Percentiles rank a stretch among this genome's conserved stretches.
phyloP scores from a whole-genome alignment of 2,888 invertebrate species.

The Parasteatoda lunata region DNA sequence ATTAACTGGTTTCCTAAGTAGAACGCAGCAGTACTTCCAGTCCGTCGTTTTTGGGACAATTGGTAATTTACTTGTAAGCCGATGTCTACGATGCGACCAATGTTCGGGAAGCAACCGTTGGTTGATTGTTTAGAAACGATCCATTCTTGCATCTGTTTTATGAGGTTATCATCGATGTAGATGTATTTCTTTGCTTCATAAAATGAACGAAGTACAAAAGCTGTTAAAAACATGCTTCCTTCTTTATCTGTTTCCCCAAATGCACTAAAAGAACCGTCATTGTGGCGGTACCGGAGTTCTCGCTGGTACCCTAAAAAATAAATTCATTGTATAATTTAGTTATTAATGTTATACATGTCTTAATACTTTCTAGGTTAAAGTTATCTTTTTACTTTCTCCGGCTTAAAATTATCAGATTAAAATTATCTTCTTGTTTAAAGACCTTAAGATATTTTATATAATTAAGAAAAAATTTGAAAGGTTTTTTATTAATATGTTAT shows the following conservation, averaged over 20 bases:
- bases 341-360: neutral
- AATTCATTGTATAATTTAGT: neutral
- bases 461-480: no score
- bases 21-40: no score
- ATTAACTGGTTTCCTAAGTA: no score
- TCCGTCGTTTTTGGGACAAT: neutral
- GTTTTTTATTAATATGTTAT: no score
- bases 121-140: constrained; percentile 81
- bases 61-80: constrained; percentile 40
- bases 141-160: constrained; percentile 79
- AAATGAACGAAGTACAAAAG: constrained; percentile 83
- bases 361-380: neutral
- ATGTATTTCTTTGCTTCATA: constrained; percentile 78
- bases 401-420: neutral
- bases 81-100: constrained; percentile 80
- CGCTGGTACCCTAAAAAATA: constrained; percentile 77
- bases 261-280: constrained; percentile 87
- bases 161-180: constrained; percentile 77
- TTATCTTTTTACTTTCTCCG: neutral
- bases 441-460: no score
- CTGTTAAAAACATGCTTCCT: constrained; percentile 86
- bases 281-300: constrained; percentile 84
- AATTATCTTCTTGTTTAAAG: neutral
- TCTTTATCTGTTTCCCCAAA: constrained; percentile 80
- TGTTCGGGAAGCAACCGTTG: constrained; percentile 83